A percentile compares a stretch with the other conserved stretches of the same genome.
phyloP scores from a whole-genome alignment of 2,797 vertebrate species.

The Tadarida brasiliensis region DNA sequence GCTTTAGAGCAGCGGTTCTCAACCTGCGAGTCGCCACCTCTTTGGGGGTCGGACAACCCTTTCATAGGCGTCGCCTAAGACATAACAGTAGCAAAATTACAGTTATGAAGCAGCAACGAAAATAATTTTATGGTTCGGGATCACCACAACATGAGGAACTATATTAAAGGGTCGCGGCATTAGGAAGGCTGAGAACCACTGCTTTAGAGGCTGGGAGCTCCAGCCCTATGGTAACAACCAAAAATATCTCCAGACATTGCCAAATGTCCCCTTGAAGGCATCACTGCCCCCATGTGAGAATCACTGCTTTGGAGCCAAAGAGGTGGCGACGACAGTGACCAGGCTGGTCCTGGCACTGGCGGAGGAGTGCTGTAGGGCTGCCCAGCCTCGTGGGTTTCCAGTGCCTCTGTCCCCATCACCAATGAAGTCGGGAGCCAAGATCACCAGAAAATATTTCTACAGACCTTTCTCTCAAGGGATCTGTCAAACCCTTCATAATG shows the following conservation, averaged over 20 bases:
- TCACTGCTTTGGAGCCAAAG: background rate
- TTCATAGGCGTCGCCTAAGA: too few species aligned
- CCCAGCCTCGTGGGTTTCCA: background rate
- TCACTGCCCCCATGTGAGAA: background rate
- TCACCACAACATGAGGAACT: too few species aligned
- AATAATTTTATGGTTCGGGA: too few species aligned
- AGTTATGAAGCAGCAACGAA: too few species aligned
- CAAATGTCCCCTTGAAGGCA: background rate
- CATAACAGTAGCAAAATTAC: too few species aligned
- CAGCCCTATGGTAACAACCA: background rate
- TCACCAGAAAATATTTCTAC: background rate
- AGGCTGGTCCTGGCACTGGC: background rate
- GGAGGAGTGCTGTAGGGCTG: background rate
- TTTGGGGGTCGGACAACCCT: too few species aligned
- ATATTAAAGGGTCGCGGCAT: too few species aligned
- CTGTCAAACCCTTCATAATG: background rate
- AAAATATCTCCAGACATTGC: background rate
- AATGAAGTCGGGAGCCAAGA: background rate
- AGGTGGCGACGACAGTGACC: background rate
- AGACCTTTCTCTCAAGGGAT: background rate
- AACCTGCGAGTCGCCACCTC: too few species aligned
- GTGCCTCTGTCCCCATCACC: accelerated
- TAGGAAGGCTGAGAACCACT: too few species aligned
- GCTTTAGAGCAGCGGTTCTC: too few species aligned
- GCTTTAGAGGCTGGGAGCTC: background rate